These are phyloP conservation scores for Arctopsyche grandis DNA, from an alignment of 1,140 invertebrate genomes.

Conservation along the genomic window DNA sequence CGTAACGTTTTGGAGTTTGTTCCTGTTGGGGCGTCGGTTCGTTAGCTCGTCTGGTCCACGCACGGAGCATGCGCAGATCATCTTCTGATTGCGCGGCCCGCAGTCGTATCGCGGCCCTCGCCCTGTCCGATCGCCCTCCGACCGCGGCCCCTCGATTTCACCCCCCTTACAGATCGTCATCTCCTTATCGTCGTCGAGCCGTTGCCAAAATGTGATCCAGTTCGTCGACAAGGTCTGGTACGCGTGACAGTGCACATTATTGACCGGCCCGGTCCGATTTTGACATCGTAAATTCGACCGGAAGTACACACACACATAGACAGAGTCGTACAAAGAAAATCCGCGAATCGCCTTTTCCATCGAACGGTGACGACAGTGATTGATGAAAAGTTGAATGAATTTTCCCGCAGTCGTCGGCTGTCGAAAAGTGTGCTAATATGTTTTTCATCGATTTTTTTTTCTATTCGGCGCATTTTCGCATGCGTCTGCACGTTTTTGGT, in stretches of 20 bases:
- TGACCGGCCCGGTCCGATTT: no score
- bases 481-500: no score
- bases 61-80: not conserved
- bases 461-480: no score
- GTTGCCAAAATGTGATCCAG: no score
- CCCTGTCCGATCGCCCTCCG: not conserved
- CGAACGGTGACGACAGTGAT: not conserved
- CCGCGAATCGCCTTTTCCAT: no score
- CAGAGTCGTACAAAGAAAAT: no score
- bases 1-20: not conserved
- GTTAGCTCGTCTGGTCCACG: not conserved
- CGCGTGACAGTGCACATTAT: no score
- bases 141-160: not conserved
- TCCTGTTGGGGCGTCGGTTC: not conserved
- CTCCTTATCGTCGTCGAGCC: no score
- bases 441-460: constrained; percentile 10
- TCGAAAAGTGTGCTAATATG: not conserved
- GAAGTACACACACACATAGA: no score
- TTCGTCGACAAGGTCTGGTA: no score
- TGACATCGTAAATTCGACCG: no score
- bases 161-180: not conserved
- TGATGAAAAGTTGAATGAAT: constrained; percentile 6
- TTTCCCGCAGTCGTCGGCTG: not conserved
- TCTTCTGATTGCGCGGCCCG: constrained; percentile 11
- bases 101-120: constrained; percentile 1